A percentile compares a stretch with the other conserved stretches of the same genome.
These are phyloP conservation scores for Hedya salicella DNA, from an alignment of 2,888 invertebrate species.

Conservation along the genomic window DNA sequence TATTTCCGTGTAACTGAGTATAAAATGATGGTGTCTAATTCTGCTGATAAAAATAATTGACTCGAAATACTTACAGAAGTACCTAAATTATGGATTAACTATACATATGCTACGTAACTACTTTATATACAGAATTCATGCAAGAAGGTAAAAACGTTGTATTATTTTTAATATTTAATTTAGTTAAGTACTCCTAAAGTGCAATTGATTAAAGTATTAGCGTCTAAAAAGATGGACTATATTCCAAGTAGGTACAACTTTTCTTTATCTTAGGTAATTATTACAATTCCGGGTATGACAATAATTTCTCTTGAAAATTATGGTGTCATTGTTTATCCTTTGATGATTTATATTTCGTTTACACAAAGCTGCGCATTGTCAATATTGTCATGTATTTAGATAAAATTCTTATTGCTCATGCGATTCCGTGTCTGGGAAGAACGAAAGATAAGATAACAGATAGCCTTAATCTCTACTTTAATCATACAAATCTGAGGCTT, in stretches of 20 bases:
- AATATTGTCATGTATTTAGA: constrained; percentile 23
- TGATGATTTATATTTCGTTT: constrained; percentile 15
- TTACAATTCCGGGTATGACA: neutral
- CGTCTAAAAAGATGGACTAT: too few relatives aligned
- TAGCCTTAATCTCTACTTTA: constrained; percentile 28
- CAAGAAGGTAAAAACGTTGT: too few relatives aligned
- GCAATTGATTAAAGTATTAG: too few relatives aligned
- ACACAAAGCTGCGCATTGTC: constrained; percentile 24
- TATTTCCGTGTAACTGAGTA: constrained; percentile 22
- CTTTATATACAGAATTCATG: too few relatives aligned
- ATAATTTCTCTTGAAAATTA: neutral
- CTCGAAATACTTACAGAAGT: too few relatives aligned
- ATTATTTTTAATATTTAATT: too few relatives aligned
- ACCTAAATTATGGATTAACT: too few relatives aligned
- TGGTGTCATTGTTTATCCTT: constrained; percentile 5
- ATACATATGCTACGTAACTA: too few relatives aligned
- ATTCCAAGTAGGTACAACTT: too few relatives aligned
- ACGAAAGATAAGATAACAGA: constrained; percentile 34
- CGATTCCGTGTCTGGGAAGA: constrained; percentile 30
- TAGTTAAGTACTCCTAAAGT: too few relatives aligned
- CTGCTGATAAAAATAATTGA: too few relatives aligned
- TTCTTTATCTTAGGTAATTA: neutral
- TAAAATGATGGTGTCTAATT: too few relatives aligned
- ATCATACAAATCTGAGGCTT: constrained; percentile 28
- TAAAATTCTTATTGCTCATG: constrained; percentile 32